Evolutionary conservation across 2,888 invertebrate species (phyloP), one percentile per base, ranked within the genome.

Genomic region (Zygogramma bicolorata): DNA sequence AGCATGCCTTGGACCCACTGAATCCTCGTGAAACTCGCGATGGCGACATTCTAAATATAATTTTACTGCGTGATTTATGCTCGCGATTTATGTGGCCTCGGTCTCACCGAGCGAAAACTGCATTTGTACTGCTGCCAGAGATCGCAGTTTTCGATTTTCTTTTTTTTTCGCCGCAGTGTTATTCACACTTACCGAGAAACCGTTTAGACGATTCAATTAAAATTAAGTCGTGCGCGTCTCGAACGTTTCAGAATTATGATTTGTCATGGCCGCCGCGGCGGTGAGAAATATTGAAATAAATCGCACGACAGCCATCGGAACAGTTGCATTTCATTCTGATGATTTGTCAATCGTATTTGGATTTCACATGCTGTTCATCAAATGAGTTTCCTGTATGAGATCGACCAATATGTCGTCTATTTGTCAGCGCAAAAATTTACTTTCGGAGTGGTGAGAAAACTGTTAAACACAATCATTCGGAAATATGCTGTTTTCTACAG

Each of bases 161-260:
- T 63, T 66, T 67, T 63, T n/a, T 34, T 61, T 60, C 15, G 53
- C 25, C 7, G 18, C 18, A 27, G 40, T 68, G 71, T 75, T 73
- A 73, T 75, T 75, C 70, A 70, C 73, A 75, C 73, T 67, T 75
- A 65, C 65, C 60, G 65, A 70, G 70, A 70, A 58, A 70, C 70
- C 65, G 68, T 75, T 75, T 75, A 73, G 71, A 75, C 73, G 73
- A 65, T 73, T 69, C 71, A 71, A 75, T 75, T 71, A 71, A 70
- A 75, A 60, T 60, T 29, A 65, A 71, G 69, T 70, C 71, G 57
- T 69, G 71, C 73, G 69, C 61, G n/a, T 69, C 63, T 67, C 38
- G 61, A 53, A 53, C 27, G 53, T n/a, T 53, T n/a, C 25, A 13
- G 27, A 53, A 27, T 22, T 67, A 60, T n/a, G n/a, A n/a, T 67